Conservation (phyloP, 2,113 vertebrate species). For the Cheilinus undulatus region DNA sequence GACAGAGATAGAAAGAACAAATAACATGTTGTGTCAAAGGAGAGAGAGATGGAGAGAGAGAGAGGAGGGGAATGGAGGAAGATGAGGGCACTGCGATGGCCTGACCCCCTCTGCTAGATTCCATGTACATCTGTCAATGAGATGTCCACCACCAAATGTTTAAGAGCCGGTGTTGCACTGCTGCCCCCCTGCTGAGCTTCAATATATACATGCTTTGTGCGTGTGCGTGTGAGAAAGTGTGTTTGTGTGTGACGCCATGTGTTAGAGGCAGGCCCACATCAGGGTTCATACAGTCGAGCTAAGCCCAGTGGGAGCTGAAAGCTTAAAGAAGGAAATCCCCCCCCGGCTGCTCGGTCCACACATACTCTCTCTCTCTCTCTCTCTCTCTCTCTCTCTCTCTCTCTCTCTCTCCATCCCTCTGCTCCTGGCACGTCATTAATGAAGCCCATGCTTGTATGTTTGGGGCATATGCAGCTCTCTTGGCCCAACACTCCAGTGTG, state of each 20-base stretch:
- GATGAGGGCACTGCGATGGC: conserved; percentile 56
- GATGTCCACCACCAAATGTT: conserved; percentile 71
- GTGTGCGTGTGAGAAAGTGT: conserved; percentile 20
- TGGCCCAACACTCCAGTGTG: conserved; percentile 66
- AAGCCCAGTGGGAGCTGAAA: conserved; percentile 78
- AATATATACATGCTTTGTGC: conserved; percentile 63
- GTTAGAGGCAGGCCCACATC: conserved; percentile 78
- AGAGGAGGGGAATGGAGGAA: conserved; percentile 31
- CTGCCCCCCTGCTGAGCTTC: conserved; percentile 62
- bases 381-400: conserved; percentile 17
- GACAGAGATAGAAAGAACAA: conserved; percentile 40
- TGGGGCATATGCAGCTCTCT: conserved; percentile 81
- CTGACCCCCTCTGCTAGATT: conserved; percentile 65
- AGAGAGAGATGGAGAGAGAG: conserved; percentile 39
- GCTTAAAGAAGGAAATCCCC: conserved; percentile 81
- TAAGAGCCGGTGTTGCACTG: conserved; percentile 60
- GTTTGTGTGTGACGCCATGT: conserved; percentile 72
- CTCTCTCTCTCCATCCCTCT: conserved; percentile 38
- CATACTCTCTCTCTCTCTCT: conserved; percentile 12
- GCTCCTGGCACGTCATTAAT: conserved; percentile 80
- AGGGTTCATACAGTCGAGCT: conserved; percentile 77
- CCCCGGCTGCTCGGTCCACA: conserved; percentile 65
- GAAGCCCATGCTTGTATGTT: conserved; percentile 79
- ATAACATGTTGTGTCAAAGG: conserved; percentile 20
- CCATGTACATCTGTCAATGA: conserved; percentile 76